Evolutionary conservation across 1,140 invertebrate species (phyloP), one percentile per base, ranked within the genome.

Genomic region (Pachypeltis micranthus): DNA sequence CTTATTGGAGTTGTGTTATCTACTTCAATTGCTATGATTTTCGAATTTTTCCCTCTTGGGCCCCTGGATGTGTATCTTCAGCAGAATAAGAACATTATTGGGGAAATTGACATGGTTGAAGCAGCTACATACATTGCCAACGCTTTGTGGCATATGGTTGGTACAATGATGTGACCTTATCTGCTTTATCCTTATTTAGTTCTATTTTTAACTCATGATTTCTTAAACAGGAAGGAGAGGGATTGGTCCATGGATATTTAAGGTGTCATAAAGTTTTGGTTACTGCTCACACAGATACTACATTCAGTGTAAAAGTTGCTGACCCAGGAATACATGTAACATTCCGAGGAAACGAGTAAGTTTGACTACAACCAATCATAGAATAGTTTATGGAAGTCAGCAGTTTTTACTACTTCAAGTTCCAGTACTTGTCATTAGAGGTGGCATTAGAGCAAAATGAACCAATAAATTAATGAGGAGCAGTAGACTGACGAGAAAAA

Each of bases 161-260:
- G 66, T 10, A 39, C 34, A 39, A 39, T n/a, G 34, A 39, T 39
- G n/a, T 7, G 7, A 39, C 34, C n/a, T n/a, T 10, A 39, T 39
- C 34, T n/a, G 34, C n/a, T 39, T 39, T 7, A 39, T 51, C 47
- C 10, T 14, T 51, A 59, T 28, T 59, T 59, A 59, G 2, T 2
- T 1, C 4, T 29, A 19, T 21, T 51, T 2, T 27, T 10, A 24
- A 26, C 2, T 25, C 0, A 23, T 39, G 2, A 4, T 44, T 39
- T 47, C 44, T 16, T 47, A 19, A 65, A 64, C 65, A 86, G 82
- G 82, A 86, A 69, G 87, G 91, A 71, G 84, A 86, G 66, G 80
- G 82, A 28, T 79, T 91, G 29, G 81, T 88, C 51, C 91, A 94
- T 77, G 90, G 88, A n/a, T 85, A 84, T 65, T 87, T 95, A 61